Percentiles rank a stretch among this genome's conserved stretches.
phyloP scores from a whole-genome alignment of 1,140 invertebrate species.

The Archivesica marissinica region DNA sequence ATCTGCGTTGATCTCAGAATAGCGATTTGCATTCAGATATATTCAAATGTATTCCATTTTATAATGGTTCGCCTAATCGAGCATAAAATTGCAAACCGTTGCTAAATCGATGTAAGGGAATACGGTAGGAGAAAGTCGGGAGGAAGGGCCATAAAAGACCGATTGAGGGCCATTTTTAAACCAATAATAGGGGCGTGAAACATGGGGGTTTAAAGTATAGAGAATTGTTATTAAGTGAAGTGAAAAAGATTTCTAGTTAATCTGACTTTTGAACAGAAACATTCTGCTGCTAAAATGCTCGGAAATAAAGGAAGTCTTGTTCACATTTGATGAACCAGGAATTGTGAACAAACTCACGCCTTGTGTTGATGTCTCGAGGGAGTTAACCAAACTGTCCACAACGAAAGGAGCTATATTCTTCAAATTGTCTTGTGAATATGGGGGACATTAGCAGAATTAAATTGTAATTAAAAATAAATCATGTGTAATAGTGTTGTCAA shows the following conservation, averaged over 20 bases:
- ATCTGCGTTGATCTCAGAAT: neutral
- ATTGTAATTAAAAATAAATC: constrained; percentile 38
- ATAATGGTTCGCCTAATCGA: constrained; percentile 50
- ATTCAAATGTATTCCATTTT: constrained; percentile 59
- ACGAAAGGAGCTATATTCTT: neutral
- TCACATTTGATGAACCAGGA: neutral
- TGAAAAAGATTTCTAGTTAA: constrained; percentile 41
- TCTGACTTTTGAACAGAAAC: constrained; percentile 23
- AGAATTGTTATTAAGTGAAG: constrained; percentile 19
- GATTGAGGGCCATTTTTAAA: neutral
- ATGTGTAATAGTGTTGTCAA: constrained; percentile 4
- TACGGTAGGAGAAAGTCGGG: neutral
- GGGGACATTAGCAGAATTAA: constrained; percentile 26
- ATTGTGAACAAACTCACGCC: neutral
- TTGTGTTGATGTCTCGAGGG: neutral
- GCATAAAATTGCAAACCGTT: constrained; percentile 47
- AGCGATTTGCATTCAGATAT: constrained; percentile 44
- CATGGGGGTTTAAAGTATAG: constrained; percentile 47
- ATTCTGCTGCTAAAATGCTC: neutral
- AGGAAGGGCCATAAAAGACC: neutral
- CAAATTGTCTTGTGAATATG: neutral
- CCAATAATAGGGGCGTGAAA: constrained; percentile 38
- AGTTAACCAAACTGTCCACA: neutral
- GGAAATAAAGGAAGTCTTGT: constrained; percentile 21
- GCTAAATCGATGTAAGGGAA: neutral